A percentile compares a stretch with the other conserved stretches of the same genome.
These are phyloP conservation scores for Sphaerophoria taeniata DNA, from an alignment of 2,888 invertebrate species.

Conservation along the genomic window DNA sequence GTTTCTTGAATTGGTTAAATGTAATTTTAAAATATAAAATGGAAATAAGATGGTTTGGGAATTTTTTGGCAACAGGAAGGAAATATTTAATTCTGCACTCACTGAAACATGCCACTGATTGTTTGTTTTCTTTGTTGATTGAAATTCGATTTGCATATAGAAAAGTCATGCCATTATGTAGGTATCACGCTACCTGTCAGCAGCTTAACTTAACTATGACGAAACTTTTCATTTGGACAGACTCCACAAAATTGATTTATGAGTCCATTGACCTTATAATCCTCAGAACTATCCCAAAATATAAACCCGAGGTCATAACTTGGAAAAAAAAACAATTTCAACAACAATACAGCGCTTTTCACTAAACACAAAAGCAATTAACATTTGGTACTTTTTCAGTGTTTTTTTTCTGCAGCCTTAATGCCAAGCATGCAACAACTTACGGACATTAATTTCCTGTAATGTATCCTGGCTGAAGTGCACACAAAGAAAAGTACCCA, in stretches of 20 bases:
- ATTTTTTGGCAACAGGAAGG: conserved; percentile 6
- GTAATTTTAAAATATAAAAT: conserved; percentile 17
- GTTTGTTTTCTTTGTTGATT: not conserved
- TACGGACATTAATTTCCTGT: conserved; percentile 72
- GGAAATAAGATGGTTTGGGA: conserved; percentile 14
- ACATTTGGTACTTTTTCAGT: conserved; percentile 71
- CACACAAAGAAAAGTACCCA: no score
- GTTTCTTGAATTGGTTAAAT: conserved; percentile 14
- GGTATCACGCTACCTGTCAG: no score
- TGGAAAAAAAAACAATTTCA: conserved; percentile 62
- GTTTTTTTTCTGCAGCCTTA: conserved; percentile 51
- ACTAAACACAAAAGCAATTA: conserved; percentile 71
- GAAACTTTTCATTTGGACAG: no score
- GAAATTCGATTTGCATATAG: conserved; percentile 41
- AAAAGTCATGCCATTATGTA: no score
- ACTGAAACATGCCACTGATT: not conserved
- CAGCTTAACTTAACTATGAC: not conserved
- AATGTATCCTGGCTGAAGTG: conserved; percentile 57
- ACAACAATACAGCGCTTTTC: conserved; percentile 39
- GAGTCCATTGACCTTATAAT: conserved; percentile 19
- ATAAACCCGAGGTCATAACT: conserved; percentile 53
- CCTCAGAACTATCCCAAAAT: not conserved
- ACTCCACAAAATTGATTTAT: no score
- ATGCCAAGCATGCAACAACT: conserved; percentile 69
- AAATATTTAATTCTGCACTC: not conserved